phyloP scores from a whole-genome alignment of 2,113 vertebrate species.

The Leptosomus discolor region DNA sequence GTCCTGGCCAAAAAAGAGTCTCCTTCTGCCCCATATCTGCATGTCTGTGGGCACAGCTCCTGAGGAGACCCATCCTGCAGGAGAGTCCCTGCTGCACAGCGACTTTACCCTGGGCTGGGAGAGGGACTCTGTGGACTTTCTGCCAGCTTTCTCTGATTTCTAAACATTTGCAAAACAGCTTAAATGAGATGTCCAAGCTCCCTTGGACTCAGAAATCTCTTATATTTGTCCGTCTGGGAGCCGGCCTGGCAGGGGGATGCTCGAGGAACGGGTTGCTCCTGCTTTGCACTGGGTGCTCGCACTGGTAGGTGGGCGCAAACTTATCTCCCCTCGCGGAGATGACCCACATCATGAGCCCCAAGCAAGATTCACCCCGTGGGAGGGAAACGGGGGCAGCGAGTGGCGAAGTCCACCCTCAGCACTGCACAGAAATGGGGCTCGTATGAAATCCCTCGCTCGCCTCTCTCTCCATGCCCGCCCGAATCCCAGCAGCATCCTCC shows the following conservation, averaged over 20 bases:
- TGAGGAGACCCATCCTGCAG: rapidly evolving
- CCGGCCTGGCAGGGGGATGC: neutral
- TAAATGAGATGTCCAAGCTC: neutral
- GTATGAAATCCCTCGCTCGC: neutral
- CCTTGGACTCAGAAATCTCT: neutral
- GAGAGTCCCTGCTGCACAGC: neutral
- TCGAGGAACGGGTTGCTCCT: rapidly evolving
- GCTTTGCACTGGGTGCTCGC: rapidly evolving
- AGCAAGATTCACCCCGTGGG: neutral
- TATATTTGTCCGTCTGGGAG: neutral
- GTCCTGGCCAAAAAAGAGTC: neutral
- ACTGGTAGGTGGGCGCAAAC: neutral
- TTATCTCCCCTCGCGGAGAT: rapidly evolving
- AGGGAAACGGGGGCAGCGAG: neutral
- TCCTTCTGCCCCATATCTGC: neutral
- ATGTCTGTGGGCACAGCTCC: rapidly evolving
- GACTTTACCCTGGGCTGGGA: neutral
- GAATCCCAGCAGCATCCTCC: neutral
- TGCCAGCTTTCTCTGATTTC: neutral
- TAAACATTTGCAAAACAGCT: neutral
- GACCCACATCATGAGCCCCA: neutral
- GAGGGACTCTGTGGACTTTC: neutral
- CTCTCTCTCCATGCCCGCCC: neutral
- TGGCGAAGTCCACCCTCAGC: neutral
- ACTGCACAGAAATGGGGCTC: neutral